These are phyloP conservation scores for Enteromius argenteus DNA, from an alignment of 2,797 vertebrate species.

Conservation along the genomic window DNA sequence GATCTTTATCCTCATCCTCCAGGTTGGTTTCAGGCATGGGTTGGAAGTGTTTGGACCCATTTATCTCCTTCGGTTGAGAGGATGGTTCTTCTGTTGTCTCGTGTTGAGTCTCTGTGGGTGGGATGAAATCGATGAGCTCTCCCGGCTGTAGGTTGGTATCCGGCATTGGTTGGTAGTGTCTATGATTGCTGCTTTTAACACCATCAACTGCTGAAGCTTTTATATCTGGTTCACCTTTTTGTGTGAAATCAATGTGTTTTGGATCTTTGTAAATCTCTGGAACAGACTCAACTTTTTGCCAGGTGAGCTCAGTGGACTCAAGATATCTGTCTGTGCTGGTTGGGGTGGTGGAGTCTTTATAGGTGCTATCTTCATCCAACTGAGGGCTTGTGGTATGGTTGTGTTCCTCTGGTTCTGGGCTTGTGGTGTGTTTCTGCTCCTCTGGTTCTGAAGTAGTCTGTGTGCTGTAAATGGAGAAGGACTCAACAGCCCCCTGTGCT, in stretches of 20 bases:
- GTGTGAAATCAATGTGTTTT: conserved; percentile 37
- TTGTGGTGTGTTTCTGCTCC: conserved; percentile 30
- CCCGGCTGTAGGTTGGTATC: conserved; percentile 54
- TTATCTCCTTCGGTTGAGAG: conserved; percentile 26
- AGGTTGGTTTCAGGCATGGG: conserved; percentile 59
- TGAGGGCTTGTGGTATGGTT: conserved; percentile 26
- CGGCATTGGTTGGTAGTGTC: conserved; percentile 64
- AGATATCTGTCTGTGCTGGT: conserved; percentile 50
- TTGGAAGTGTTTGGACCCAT: conserved; percentile 61
- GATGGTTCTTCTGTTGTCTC: conserved; percentile 18
- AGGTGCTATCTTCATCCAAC: conserved; percentile 39
- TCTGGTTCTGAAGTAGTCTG: conserved; percentile 55
- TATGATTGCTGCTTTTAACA: conserved; percentile 63
- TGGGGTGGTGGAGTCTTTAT: conserved; percentile 50
- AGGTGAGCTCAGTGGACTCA: conserved; percentile 40
- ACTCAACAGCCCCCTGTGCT: conserved; percentile 83
- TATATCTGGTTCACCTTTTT: conserved; percentile 32
- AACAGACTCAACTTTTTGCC: conserved; percentile 56
- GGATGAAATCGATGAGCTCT: conserved; percentile 40
- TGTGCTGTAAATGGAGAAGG: conserved; percentile 72
- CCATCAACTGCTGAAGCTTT: conserved; percentile 38
- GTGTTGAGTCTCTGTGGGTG: conserved; percentile 12
- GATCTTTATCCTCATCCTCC: conserved; percentile 39
- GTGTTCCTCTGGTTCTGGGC: conserved; percentile 18
- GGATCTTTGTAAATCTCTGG: conserved; percentile 58